phyloP scores from a whole-genome alignment of 2,888 invertebrate species.

The Plebejus anna region DNA sequence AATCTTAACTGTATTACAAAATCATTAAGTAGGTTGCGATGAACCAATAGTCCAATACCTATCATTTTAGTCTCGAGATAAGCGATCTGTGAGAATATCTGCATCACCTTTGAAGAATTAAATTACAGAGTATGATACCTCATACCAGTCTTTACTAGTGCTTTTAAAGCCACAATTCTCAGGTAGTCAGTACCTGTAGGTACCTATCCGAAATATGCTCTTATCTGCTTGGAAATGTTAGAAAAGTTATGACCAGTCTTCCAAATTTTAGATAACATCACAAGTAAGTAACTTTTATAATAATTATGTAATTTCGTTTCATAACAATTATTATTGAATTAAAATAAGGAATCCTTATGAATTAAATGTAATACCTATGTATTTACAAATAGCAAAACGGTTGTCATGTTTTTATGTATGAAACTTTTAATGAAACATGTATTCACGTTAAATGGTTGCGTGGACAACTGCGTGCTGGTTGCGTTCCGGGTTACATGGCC shows the following conservation, averaged over 20 bases:
- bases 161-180: not conserved
- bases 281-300: not conserved
- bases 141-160: not conserved
- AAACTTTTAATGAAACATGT: not conserved
- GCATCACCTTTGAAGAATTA: not conserved
- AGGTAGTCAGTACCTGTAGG: too few species aligned
- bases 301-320: not conserved
- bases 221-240: too few species aligned
- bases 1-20: conserved; percentile 15
- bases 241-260: not conserved
- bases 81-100: conserved; percentile 1
- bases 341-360: not conserved
- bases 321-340: not conserved
- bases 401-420: not conserved
- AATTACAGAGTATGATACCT: not conserved
- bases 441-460: not conserved
- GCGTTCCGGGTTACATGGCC: not conserved
- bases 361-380: not conserved
- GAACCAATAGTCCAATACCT: conserved; percentile 33
- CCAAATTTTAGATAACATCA: not conserved
- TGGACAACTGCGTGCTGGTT: not conserved
- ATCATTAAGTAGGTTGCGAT: conserved; percentile 26
- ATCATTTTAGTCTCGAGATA: conserved; percentile 18
- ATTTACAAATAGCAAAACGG: not conserved
- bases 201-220: too few species aligned